Conservation (phyloP, 2,797 vertebrate genomes). For the Threskiornis aethiopicus region DNA sequence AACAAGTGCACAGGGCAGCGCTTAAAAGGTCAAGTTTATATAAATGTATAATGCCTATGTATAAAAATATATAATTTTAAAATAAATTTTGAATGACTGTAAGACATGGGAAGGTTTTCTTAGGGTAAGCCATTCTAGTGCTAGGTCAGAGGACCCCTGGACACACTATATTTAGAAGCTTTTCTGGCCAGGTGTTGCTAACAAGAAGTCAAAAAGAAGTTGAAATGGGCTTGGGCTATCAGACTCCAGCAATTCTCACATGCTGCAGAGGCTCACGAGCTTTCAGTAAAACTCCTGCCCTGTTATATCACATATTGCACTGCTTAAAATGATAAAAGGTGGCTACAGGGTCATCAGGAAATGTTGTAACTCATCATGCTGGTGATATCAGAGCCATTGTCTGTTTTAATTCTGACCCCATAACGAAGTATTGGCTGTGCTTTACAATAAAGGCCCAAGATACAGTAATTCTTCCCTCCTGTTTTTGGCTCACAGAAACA, state of each 20-base stretch:
- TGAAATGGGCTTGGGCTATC: neutral
- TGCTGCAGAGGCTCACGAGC: neutral
- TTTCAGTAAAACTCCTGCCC: neutral
- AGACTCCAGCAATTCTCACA: neutral
- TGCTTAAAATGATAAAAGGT: neutral
- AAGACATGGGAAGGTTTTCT: neutral
- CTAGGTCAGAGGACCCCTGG: neutral
- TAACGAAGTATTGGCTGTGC: neutral
- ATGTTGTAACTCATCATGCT: neutral
- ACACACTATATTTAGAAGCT: neutral
- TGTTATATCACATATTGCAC: accelerated
- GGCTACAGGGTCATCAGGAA: too few relatives aligned
- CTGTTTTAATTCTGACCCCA: neutral
- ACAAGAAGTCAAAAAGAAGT: neutral
- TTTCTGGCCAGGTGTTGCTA: neutral
- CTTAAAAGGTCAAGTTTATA: neutral
- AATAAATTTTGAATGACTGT: neutral
- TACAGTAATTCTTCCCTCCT: neutral
- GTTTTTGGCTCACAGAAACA: neutral
- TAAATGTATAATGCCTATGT: neutral
- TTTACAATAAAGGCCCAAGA: neutral
- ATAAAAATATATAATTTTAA: neutral
- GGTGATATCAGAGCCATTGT: neutral
- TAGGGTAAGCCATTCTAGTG: neutral
- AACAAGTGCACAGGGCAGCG: neutral